phyloP scores from a whole-genome alignment of 2,113 vertebrate genomes.

The Marmota monax region DNA sequence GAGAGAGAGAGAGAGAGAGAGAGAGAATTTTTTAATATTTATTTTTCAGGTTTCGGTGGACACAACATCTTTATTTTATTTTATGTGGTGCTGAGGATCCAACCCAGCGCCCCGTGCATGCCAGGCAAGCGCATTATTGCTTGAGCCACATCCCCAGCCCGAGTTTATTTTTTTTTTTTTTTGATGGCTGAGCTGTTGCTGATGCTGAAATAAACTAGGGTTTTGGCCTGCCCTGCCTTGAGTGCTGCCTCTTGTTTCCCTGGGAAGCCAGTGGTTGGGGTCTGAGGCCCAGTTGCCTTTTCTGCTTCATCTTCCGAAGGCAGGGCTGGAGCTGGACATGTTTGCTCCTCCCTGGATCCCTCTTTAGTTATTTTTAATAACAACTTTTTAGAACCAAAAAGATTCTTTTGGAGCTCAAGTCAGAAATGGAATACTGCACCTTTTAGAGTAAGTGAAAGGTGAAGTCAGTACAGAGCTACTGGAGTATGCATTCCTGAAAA shows the following conservation, averaged over 20 bases:
- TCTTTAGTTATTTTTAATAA: too few species aligned
- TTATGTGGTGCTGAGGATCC: too few species aligned
- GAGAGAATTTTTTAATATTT: too few species aligned
- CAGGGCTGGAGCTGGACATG: too few species aligned
- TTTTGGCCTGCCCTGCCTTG: constrained; percentile 84
- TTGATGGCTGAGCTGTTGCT: constrained; percentile 90
- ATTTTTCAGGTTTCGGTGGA: too few species aligned
- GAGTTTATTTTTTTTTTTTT: constrained; percentile 88
- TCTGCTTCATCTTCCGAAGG: not conserved
- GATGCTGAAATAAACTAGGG: constrained; percentile 89
- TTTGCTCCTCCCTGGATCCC: not conserved
- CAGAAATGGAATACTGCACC: not conserved
- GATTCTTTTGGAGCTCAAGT: not conserved
- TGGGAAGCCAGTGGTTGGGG: not conserved
- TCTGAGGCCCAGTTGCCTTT: too few species aligned
- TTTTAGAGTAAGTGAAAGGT: constrained; percentile 26
- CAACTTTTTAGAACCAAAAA: not conserved
- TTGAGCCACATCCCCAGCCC: too few species aligned
- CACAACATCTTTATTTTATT: too few species aligned
- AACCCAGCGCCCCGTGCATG: too few species aligned
- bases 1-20: too few species aligned
- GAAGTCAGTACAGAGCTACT: not conserved
- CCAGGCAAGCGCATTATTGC: too few species aligned
- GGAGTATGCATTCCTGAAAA: constrained; percentile 16
- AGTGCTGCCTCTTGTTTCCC: not conserved